phyloP scores from a whole-genome alignment of 2,113 vertebrate species.

The Pleuronectes platessa region DNA sequence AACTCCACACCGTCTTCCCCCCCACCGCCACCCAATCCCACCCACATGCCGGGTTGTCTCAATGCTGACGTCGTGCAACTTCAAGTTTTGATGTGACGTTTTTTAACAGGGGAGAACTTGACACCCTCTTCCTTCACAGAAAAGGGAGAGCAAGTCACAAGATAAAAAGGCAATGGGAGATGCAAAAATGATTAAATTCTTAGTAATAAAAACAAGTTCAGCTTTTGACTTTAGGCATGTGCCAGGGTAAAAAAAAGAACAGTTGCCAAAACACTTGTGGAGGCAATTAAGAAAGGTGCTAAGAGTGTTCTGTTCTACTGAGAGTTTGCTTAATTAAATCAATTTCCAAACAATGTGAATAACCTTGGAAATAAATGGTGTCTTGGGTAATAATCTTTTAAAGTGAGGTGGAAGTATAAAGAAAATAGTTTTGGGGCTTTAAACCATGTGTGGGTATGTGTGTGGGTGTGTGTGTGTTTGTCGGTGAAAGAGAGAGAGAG shows the following conservation, averaged over 20 bases:
- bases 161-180: constrained; percentile 32
- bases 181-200: not conserved
- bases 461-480: not conserved
- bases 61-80: constrained; percentile 36
- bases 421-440: constrained; percentile 17
- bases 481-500: constrained; percentile 23
- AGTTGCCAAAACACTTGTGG: not conserved
- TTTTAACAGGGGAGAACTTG: constrained; percentile 43
- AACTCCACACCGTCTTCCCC: constrained; percentile 60
- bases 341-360: not conserved
- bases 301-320: constrained; percentile 2
- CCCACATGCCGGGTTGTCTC: constrained; percentile 33
- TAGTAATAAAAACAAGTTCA: not conserved
- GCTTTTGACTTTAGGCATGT: not conserved
- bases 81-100: constrained; percentile 53
- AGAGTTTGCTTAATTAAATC: not conserved
- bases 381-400: not conserved
- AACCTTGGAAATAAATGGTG: constrained; percentile 8
- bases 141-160: not conserved
- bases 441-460: not conserved
- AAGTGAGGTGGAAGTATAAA: not conserved
- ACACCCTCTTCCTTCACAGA: constrained; percentile 29
- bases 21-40: constrained; percentile 8
- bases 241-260: not conserved
- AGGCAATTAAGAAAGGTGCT: constrained; percentile 45